Evolutionary conservation across 2,888 invertebrate species (phyloP), one percentile per base, ranked within the genome.

Genomic region (Watsonalla cultraria): DNA sequence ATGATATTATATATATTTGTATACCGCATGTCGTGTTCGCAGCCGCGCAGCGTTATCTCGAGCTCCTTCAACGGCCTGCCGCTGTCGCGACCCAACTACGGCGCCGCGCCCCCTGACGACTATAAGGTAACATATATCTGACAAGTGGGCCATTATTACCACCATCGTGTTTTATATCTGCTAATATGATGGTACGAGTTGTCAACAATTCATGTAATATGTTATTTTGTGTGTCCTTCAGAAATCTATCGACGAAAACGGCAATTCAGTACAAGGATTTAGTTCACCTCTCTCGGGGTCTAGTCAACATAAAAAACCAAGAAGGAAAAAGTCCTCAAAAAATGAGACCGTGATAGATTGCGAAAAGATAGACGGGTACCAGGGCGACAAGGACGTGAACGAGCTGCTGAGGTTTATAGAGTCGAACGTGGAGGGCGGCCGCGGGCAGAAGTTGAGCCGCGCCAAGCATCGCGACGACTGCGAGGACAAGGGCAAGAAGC

Each of bases 181-280:
- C 24, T 24, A 24, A 2, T 24, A 4, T 24, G 24, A 24, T n/a
- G n/a, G n/a, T n/a, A n/a, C 24, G 24, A 24, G 1, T 24, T 24
- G 24, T 24, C 24, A 24, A 24, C 24, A 24, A 24, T 24, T 24
- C 24, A 42, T 42, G 11, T 42, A n/a, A n/a, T n/a, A 42, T 42
- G 11, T 11, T 42, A 42, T 42, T n/a, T n/a, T n/a, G n/a, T 42
- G 7, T 42, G 42, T 42, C 61, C 92, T 91, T 54, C 85, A 93
- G 92, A 95, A 94, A 82, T 91, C 94, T 60, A 88, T 94, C 59
- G 96, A 96, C 85, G 96, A 96, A 86, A 96, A 96, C 78, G 95
- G 95, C 58, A 96, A 96, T 80, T 92, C 95, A 45, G 87, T 96
- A 54, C 92, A 92, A 73, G 91, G 80, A 70, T 90, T 80, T 85